Conservation (phyloP, 2,113 vertebrate genomes). For the Anolis sagrei region DNA sequence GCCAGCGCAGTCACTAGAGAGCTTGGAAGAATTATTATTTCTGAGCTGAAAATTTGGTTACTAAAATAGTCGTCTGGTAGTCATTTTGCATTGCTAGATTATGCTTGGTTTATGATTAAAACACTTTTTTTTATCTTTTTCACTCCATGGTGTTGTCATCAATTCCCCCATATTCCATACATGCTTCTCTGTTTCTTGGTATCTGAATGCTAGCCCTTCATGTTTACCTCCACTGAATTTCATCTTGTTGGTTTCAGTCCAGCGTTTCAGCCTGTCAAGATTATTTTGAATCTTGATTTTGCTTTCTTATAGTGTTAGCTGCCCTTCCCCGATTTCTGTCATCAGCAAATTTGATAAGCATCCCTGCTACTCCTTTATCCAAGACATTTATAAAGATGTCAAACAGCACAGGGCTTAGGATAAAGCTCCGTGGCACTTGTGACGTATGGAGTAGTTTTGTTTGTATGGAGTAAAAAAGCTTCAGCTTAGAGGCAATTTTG, state of each 20-base stretch:
- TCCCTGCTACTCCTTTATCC: neutral
- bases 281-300: neutral
- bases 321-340: neutral
- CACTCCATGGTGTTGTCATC: neutral
- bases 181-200: neutral
- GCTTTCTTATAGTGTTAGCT: neutral
- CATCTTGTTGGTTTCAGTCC: neutral
- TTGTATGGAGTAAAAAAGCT: neutral
- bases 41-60: neutral
- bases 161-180: neutral
- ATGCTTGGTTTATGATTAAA: neutral
- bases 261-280: conserved; percentile 2
- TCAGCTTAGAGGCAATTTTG: neutral
- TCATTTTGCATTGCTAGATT: neutral
- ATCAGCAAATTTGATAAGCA: neutral
- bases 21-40: neutral
- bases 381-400: neutral
- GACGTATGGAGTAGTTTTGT: neutral
- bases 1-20: neutral
- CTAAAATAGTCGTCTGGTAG: neutral
- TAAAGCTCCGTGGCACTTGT: neutral
- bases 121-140: too few species aligned
- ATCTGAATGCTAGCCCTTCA: neutral
- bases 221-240: neutral
- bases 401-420: neutral